Conservation (phyloP, 2,797 vertebrate species). For the Tenualosa ilisha region DNA sequence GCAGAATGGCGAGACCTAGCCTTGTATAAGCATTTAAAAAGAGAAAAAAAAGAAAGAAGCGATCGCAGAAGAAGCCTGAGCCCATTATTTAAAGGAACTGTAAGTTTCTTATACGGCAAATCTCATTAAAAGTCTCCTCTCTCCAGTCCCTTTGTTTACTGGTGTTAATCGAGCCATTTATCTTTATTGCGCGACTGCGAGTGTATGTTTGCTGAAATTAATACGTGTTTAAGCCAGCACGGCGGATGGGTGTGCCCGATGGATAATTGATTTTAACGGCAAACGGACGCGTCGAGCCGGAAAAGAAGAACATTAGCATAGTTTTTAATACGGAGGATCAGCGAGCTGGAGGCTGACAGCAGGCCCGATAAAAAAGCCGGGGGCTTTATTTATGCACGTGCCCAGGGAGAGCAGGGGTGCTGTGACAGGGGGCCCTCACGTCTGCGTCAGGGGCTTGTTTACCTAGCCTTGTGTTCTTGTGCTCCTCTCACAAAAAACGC, state of each 20-base stretch:
- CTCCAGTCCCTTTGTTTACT: conserved; percentile 77
- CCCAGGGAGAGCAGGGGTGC: neutral
- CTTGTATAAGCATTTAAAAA: conserved; percentile 65
- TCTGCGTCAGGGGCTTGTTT: neutral
- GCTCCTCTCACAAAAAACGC: neutral
- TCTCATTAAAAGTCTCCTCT: conserved; percentile 77
- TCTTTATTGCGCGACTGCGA: conserved; percentile 77
- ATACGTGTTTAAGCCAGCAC: conserved; percentile 75
- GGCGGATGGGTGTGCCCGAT: conserved; percentile 82
- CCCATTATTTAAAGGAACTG: conserved; percentile 81
- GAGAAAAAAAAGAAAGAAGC: conserved; percentile 53
- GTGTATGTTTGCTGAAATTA: conserved; percentile 81
- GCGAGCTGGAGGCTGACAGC: conserved; percentile 57
- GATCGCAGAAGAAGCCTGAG: conserved; percentile 60
- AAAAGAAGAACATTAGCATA: conserved; percentile 81
- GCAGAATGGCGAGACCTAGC: conserved; percentile 76
- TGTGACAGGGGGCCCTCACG: neutral
- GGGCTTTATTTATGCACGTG: conserved; percentile 63
- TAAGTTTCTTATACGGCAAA: conserved; percentile 78
- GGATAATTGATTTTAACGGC: conserved; percentile 82
- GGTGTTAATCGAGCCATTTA: conserved; percentile 80
- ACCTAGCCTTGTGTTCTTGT: neutral
- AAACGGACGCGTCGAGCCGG: conserved; percentile 78
- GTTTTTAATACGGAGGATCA: conserved; percentile 77
- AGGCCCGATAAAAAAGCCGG: neutral